Conservation (phyloP, 2,113 vertebrate species). For the Paracanthobrama guichenoti region DNA sequence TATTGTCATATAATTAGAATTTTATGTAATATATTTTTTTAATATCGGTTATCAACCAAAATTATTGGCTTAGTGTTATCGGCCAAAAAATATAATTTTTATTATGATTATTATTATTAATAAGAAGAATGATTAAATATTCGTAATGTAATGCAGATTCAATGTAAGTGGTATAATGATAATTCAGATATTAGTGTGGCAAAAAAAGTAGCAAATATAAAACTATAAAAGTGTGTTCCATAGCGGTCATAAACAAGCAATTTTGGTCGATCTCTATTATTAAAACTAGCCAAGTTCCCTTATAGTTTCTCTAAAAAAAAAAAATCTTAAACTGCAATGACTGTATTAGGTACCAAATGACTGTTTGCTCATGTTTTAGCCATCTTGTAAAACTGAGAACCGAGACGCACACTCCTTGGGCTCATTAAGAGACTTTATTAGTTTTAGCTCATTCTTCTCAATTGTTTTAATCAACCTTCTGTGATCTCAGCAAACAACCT, state of each 20-base stretch:
- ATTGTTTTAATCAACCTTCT: conserved; percentile 22
- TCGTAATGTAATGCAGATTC: background rate
- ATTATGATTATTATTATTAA: background rate
- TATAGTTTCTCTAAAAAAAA: background rate
- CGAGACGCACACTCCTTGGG: background rate
- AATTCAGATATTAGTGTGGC: background rate
- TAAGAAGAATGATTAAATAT: background rate
- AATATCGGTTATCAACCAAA: background rate
- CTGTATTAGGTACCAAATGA: background rate
- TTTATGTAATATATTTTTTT: background rate
- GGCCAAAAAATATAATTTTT: background rate
- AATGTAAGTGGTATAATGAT: background rate
- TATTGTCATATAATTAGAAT: background rate
- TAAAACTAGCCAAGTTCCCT: background rate
- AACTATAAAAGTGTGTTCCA: background rate
- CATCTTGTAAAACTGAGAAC: background rate
- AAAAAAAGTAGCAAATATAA: background rate
- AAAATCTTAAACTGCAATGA: background rate
- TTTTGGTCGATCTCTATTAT: background rate
- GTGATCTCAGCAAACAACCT: background rate
- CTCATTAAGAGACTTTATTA: background rate
- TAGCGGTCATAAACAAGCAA: background rate
- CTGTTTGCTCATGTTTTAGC: conserved; percentile 3
- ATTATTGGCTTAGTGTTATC: background rate
- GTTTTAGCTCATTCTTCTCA: background rate